Evolutionary conservation across 2,797 vertebrate genomes (phyloP).

Genomic region (Philypnodon macrostomus): DNA sequence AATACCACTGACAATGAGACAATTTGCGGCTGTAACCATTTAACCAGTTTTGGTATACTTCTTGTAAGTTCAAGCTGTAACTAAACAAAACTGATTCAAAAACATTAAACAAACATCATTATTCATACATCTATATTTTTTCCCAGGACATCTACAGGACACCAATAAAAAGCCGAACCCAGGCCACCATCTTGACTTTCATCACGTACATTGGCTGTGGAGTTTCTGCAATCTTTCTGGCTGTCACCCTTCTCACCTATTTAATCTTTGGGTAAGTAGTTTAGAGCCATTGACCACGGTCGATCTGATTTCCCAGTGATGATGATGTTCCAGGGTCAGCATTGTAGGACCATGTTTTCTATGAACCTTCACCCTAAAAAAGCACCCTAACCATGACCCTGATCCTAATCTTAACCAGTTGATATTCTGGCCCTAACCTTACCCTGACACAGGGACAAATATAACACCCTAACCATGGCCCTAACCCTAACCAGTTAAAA

Average conservation of each 20-base stretch:
- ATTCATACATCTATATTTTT: constrained; percentile 4
- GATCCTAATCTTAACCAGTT: too few species aligned
- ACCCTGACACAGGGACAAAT: too few species aligned
- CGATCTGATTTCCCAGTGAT: background rate
- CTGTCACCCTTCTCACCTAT: constrained; percentile 92
- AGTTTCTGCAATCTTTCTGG: constrained; percentile 91
- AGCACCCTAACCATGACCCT: too few species aligned
- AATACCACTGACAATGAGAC: constrained; percentile 80
- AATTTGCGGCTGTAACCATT: constrained; percentile 88
- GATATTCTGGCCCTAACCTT: too few species aligned
- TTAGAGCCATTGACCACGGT: background rate
- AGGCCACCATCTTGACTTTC: constrained; percentile 85
- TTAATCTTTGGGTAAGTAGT: constrained; percentile 90
- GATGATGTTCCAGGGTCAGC: background rate
- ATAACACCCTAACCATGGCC: too few species aligned
- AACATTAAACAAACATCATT: background rate
- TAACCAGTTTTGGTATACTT: constrained; percentile 92
- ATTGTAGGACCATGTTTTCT: too few species aligned
- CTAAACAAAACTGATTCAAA: background rate
- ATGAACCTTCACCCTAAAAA: too few species aligned
- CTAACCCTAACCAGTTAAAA: too few species aligned
- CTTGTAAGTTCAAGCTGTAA: constrained; percentile 76
- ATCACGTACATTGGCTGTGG: constrained; percentile 96
- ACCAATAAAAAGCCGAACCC: constrained; percentile 43
- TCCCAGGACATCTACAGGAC: constrained; percentile 83